A percentile compares a stretch with the other conserved stretches of the same genome.
Evolutionary conservation across 2,888 invertebrate genomes (phyloP).

Genomic region (Drosophila borealis): DNA sequence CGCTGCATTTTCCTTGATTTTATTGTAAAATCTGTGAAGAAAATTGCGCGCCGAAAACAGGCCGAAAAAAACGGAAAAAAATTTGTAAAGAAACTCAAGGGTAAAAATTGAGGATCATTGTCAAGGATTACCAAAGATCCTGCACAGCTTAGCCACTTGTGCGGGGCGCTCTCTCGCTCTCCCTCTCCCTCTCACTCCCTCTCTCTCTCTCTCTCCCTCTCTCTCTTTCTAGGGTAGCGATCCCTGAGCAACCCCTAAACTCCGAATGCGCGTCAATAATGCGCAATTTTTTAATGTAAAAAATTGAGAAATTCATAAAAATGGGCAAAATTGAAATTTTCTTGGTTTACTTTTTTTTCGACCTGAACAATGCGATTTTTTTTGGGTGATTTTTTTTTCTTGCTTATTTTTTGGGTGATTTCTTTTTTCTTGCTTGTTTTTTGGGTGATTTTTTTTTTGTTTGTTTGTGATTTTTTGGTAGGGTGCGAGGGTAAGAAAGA

Average conservation of each 20-base stretch:
- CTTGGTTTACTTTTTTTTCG: slow-evolving; percentile 27
- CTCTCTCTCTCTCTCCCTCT: not conserved
- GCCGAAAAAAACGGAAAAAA: slow-evolving; percentile 29
- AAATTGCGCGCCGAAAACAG: slow-evolving; percentile 45
- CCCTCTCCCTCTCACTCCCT: not conserved
- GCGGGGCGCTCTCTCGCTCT: not conserved
- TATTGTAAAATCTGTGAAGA: slow-evolving; percentile 54
- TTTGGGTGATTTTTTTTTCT: slow-evolving; percentile 52
- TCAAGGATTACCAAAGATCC: slow-evolving; percentile 72
- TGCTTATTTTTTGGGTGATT: slow-evolving; percentile 13
- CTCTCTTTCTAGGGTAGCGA: slow-evolving; percentile 4
- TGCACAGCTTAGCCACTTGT: slow-evolving; percentile 70
- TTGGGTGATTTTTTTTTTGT: slow-evolving; percentile 47
- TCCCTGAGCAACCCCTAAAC: slow-evolving; percentile 7
- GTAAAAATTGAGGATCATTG: slow-evolving; percentile 79
- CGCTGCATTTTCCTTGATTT: slow-evolving; percentile 63
- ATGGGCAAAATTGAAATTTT: slow-evolving; percentile 43
- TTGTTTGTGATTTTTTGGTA: slow-evolving; percentile 10
- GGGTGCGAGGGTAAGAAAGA: slow-evolving; percentile 55
- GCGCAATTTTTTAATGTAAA: slow-evolving; percentile 75
- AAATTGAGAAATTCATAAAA: slow-evolving; percentile 54
- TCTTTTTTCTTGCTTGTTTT: slow-evolving; percentile 35
- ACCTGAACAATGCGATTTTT: slow-evolving; percentile 47
- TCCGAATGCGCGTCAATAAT: slow-evolving; percentile 63
- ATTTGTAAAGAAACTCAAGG: slow-evolving; percentile 58